A percentile compares a stretch with the other conserved stretches of the same genome.
Evolutionary conservation across 2,888 invertebrate genomes (phyloP).

Genomic region (Atrina japonica): DNA sequence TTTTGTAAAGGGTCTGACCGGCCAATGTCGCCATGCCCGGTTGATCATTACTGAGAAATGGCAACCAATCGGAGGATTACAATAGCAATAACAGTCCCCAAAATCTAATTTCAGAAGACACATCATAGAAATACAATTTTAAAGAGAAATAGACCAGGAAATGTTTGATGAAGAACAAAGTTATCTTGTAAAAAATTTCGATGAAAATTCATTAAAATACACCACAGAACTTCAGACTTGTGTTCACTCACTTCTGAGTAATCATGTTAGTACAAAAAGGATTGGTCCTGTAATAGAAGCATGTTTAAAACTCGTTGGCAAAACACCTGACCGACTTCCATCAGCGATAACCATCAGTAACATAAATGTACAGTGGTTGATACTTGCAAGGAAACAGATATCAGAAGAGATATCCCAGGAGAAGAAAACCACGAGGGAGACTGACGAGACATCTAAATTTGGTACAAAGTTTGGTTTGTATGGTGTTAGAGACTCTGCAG

Average conservation of each 20-base stretch:
- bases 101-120: too few relatives aligned
- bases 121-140: too few relatives aligned
- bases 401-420: constrained; percentile 35
- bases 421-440: constrained; percentile 38
- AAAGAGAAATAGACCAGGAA: too few relatives aligned
- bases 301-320: constrained; percentile 40
- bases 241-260: constrained; percentile 17
- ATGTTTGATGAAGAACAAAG: too few relatives aligned
- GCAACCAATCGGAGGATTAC: too few relatives aligned
- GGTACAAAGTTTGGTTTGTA: constrained; percentile 30
- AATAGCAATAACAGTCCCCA: too few relatives aligned
- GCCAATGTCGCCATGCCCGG: too few relatives aligned
- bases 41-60: too few relatives aligned
- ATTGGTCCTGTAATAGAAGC: constrained; percentile 27
- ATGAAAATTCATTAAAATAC: too few relatives aligned
- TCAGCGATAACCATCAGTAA: constrained; percentile 35
- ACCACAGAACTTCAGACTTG: constrained; percentile 22
- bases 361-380: constrained; percentile 47
- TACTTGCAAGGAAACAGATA: constrained; percentile 41
- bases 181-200: too few relatives aligned
- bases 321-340: constrained; percentile 36
- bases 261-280: constrained; percentile 16
- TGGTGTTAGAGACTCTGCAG: constrained; percentile 3
- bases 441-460: constrained; percentile 43
- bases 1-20: too few relatives aligned